Conservation (phyloP, 2,797 vertebrate species). For the Ataeniobius toweri region DNA sequence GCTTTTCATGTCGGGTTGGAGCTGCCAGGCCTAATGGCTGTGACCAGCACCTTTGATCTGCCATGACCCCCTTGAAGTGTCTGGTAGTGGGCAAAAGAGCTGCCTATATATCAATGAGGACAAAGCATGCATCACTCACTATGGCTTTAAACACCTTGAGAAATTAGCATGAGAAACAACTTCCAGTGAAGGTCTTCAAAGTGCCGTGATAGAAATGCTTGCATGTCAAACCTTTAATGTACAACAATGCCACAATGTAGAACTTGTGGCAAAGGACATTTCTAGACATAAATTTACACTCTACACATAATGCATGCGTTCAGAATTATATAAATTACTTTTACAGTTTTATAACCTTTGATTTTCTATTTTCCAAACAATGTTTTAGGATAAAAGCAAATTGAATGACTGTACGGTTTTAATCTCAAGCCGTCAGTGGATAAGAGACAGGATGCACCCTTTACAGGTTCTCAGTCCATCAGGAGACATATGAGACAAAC, state of each 20-base stretch:
- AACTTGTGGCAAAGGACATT: background rate
- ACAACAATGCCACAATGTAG: constrained; percentile 37
- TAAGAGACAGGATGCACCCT: too few species aligned
- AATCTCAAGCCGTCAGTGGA: too few species aligned
- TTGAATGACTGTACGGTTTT: too few species aligned
- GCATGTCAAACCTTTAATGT: constrained; percentile 52
- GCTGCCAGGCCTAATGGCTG: constrained; percentile 84
- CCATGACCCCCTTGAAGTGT: constrained; percentile 79
- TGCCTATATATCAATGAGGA: constrained; percentile 68
- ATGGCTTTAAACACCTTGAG: constrained; percentile 76
- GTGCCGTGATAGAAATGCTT: constrained; percentile 56
- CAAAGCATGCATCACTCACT: constrained; percentile 78
- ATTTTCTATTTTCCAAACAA: background rate
- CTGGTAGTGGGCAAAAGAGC: constrained; percentile 70
- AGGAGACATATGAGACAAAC: too few species aligned
- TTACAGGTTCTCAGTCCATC: too few species aligned
- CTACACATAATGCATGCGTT: background rate
- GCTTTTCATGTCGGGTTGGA: constrained; percentile 85
- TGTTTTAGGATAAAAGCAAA: too few species aligned
- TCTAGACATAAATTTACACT: background rate
- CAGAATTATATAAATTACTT: background rate
- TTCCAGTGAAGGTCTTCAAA: constrained; percentile 55
- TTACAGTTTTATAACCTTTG: background rate
- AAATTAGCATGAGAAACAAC: constrained; percentile 69
- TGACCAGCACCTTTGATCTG: constrained; percentile 89